phyloP scores from a whole-genome alignment of 2,888 invertebrate genomes.

The Eupeodes latifasciatus region DNA sequence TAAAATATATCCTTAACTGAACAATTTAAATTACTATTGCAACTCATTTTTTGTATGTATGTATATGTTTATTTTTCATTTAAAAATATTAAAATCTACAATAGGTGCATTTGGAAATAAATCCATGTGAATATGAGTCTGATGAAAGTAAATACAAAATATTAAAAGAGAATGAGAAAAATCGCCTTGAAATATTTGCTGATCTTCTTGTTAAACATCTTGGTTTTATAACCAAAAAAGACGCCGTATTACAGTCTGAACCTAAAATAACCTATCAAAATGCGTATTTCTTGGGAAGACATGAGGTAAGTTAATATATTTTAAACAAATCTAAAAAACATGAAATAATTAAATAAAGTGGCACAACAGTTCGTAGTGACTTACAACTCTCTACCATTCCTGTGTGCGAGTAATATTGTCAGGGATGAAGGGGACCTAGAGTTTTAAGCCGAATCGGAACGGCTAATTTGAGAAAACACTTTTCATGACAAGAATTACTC shows the following conservation, averaged over 20 bases:
- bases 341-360: too few relatives aligned
- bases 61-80: neutral
- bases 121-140: conserved; percentile 88
- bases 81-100: too few relatives aligned
- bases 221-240: conserved; percentile 80
- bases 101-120: conserved; percentile 92
- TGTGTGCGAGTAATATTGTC: too few relatives aligned
- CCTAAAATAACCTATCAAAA: conserved; percentile 86
- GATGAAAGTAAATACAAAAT: conserved; percentile 87
- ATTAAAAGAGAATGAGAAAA: conserved; percentile 87
- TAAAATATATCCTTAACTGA: too few relatives aligned
- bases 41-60: neutral
- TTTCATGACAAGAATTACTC: too few relatives aligned
- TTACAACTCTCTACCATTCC: too few relatives aligned
- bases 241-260: conserved; percentile 81
- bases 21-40: too few relatives aligned
- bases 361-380: too few relatives aligned
- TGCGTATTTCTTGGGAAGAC: conserved; percentile 90
- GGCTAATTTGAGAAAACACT: too few relatives aligned
- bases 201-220: conserved; percentile 90
- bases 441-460: too few relatives aligned
- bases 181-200: conserved; percentile 91
- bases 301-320: conserved; percentile 87
- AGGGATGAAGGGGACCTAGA: too few relatives aligned
- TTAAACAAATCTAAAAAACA: too few relatives aligned